Conservation (phyloP, 1,140 invertebrate genomes). For the Lepidotrigona ventralis region DNA sequence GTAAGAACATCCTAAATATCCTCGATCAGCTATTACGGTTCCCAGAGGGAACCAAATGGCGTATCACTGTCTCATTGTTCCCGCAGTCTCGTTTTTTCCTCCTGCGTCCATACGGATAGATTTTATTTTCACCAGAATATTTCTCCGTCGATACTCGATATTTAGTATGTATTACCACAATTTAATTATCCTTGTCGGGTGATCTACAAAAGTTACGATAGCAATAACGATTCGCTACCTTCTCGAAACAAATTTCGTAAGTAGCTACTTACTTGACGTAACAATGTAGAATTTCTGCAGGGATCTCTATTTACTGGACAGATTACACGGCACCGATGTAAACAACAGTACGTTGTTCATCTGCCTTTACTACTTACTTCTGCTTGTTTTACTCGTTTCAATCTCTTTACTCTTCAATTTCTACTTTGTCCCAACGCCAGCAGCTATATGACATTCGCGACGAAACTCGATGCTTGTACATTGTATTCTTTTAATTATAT, state of each 20-base stretch:
- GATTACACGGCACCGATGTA: constrained; percentile 52
- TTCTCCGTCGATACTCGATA: too few relatives aligned
- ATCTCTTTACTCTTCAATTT: too few relatives aligned
- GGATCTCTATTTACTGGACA: constrained; percentile 59
- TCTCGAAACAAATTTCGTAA: constrained; percentile 6
- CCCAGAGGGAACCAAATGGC: constrained; percentile 68
- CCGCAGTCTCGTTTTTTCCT: constrained; percentile 9
- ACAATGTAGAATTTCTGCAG: constrained; percentile 12
- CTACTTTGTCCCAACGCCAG: not conserved
- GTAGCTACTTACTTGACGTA: constrained; percentile 18
- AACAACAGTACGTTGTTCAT: constrained; percentile 22
- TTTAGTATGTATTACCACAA: not conserved
- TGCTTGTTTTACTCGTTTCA: constrained; percentile 1
- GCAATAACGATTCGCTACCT: not conserved
- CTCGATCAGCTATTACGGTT: constrained; percentile 69
- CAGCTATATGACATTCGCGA: not conserved
- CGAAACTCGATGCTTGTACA: not conserved
- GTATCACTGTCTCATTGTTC: constrained; percentile 67
- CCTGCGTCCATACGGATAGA: constrained; percentile 1
- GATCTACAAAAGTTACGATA: too few relatives aligned
- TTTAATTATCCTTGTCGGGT: too few relatives aligned
- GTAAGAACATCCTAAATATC: constrained; percentile 74
- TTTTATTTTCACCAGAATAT: not conserved
- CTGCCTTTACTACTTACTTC: constrained; percentile 45
- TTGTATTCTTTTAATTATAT: not conserved